These are phyloP conservation scores for Enoplosus armatus DNA, from an alignment of 2,797 vertebrate species.

Conservation along the genomic window DNA sequence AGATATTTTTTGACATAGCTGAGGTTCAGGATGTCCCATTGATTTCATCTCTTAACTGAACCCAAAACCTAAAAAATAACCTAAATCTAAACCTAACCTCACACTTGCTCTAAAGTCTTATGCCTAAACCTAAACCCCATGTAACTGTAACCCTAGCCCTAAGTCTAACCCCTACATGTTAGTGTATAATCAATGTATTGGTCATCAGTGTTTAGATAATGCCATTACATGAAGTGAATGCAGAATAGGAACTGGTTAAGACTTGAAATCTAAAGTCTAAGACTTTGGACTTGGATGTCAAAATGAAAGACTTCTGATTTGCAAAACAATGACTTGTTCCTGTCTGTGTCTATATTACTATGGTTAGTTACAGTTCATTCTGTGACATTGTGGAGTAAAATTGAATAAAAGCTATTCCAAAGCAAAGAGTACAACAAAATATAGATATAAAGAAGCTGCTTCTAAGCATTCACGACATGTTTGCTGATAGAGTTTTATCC, in stretches of 20 bases:
- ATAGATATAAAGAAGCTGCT: not conserved
- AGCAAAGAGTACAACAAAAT: not conserved
- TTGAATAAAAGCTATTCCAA: not conserved
- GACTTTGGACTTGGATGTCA: not conserved
- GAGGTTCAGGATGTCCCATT: not conserved
- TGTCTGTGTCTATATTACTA: not conserved
- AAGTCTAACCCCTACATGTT: not conserved
- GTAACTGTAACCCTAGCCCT: not conserved
- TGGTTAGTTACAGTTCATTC: not conserved
- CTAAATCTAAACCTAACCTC: not conserved
- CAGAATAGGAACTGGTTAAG: not conserved
- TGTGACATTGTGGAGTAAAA: not conserved
- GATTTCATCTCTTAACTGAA: not conserved
- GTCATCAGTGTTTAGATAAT: not conserved
- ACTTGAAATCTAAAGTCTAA: not conserved
- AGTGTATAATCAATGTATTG: not conserved
- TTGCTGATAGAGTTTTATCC: not conserved
- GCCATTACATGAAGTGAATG: not conserved
- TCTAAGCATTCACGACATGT: not conserved
- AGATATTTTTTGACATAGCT: not conserved
- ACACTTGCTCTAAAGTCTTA: too few species aligned
- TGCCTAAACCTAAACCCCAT: not conserved
- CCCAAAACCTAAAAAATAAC: not conserved
- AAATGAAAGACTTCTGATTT: not conserved
- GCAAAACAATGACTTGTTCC: not conserved